Conservation (phyloP, 2,888 invertebrate genomes). For the Thumatha senex region DNA sequence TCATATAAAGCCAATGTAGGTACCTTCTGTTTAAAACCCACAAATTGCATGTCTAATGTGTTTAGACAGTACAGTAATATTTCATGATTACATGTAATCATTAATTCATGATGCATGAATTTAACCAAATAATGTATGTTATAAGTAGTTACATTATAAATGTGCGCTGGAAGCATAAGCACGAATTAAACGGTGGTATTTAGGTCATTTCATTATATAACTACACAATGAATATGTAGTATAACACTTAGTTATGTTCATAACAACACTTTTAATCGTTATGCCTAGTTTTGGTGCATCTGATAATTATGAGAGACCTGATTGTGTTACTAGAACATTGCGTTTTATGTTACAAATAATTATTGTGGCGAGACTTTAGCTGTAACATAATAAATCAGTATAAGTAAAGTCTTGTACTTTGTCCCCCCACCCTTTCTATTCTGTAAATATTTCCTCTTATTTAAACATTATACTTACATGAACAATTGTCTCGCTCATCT, state of each 20-base stretch:
- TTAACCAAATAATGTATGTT: constrained; percentile 42
- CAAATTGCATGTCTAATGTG: constrained; percentile 26
- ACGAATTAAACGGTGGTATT: constrained; percentile 45
- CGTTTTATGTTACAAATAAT: constrained; percentile 37
- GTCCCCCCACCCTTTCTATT: too few species aligned
- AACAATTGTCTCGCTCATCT: too few species aligned
- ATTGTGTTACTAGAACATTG: constrained; percentile 30
- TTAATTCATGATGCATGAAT: constrained; percentile 36
- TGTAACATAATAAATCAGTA: constrained; percentile 12
- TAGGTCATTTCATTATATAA: constrained; percentile 66
- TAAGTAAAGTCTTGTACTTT: too few species aligned
- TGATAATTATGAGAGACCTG: constrained; percentile 44
- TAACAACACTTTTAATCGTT: constrained; percentile 61
- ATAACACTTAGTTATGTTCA: constrained; percentile 55
- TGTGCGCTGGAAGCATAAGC: constrained; percentile 60
- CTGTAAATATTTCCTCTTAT: too few species aligned
- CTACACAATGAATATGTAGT: constrained; percentile 52
- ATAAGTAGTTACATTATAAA: constrained; percentile 43
- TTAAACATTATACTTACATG: too few species aligned
- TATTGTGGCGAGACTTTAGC: constrained; percentile 29
- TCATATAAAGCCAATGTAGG: not conserved
- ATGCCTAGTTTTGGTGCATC: constrained; percentile 41
- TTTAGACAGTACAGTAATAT: constrained; percentile 20
- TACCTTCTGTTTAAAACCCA: not conserved
- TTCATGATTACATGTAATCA: constrained; percentile 38